These are phyloP conservation scores for Tethya wilhelma DNA, from an alignment of 37 sponge, comb jelly and placozoan genomes.

Conservation along the genomic window DNA sequence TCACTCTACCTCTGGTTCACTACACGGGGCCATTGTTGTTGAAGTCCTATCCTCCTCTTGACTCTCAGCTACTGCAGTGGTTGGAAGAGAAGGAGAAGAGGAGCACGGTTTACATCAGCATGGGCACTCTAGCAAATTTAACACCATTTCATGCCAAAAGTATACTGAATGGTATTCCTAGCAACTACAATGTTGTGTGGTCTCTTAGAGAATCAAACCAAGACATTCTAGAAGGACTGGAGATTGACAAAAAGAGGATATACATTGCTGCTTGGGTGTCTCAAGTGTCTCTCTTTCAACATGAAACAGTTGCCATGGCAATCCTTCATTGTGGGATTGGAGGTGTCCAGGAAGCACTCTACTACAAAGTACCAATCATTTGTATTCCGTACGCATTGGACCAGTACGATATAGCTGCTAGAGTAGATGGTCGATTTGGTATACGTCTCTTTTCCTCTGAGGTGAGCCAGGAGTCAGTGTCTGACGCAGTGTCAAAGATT, in stretches of 20 bases:
- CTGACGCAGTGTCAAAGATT: neutral
- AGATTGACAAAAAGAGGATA: conserved; percentile 3
- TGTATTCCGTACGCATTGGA: conserved; percentile 14
- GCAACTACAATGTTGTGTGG: conserved; percentile 41
- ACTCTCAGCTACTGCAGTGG: conserved; percentile 26
- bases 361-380: conserved; percentile 38
- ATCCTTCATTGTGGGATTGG: conserved; percentile 49
- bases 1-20: conserved; percentile 8
- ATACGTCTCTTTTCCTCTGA: neutral
- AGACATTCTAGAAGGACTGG: conserved; percentile 5
- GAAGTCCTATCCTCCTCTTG: neutral
- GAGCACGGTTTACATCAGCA: too few species aligned
- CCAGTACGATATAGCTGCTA: too few species aligned
- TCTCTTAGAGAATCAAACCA: conserved; percentile 22
- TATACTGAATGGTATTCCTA: conserved; percentile 1
- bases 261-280: conserved; percentile 51
- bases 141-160: neutral
- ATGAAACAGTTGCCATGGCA: conserved; percentile 38
- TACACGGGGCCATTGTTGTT: conserved; percentile 37
- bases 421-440: neutral
- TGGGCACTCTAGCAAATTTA: neutral
- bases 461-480: neutral
- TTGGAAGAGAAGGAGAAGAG: neutral
- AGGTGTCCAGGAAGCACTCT: conserved; percentile 47
- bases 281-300: conserved; percentile 28